Evolutionary conservation across 2,113 vertebrate species (phyloP), one percentile per base, ranked within the genome.

Genomic region (Aleadryas rufinucha): DNA sequence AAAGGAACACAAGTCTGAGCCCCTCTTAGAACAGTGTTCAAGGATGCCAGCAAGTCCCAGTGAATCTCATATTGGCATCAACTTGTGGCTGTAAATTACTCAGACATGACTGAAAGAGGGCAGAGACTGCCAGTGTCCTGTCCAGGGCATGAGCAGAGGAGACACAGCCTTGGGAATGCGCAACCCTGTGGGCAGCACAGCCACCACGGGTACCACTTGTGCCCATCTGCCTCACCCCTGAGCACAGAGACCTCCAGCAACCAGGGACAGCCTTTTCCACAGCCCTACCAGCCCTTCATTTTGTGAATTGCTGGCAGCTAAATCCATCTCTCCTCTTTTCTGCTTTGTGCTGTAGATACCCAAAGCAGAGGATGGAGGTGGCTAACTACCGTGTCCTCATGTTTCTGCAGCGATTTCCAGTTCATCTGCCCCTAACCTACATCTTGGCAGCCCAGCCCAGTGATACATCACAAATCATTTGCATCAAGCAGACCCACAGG

Each of bases 141-240:
- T 8, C 30, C 74, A 47, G 50, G 45, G 50, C 19, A 24, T 4
- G 9, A 56, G 28, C 70, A 84, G 75, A 78, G 70, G 45, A 77
- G 33, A 22, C 6, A 3, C 12, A 52, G 54, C 31, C 45, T 41
- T 57, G n/a, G 21, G 54, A 61, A 61, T 13, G 26, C 14, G 30
- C 61, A 42, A 49, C n/a, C 74, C 44, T 10, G 1, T 0, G 1
- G 41, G 27, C 39, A 60, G 44, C 66, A 37, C 21, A 68, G 33
- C 31, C 68, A 45, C 0, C 1, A 9, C 7, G 1, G 8, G n/a
- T 7, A 41, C 59, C 1, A 0, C 64, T 26, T 2, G 0, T n/a
- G 9, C 63, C 68, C 14, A 1, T 5, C 13, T 65, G 28, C 45
- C 61, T 66, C 3, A 1, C 10, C 22, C 39, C 35, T 49, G 45